Evolutionary conservation across 2,113 vertebrate genomes (phyloP).

Genomic region (Peromyscus leucopus): DNA sequence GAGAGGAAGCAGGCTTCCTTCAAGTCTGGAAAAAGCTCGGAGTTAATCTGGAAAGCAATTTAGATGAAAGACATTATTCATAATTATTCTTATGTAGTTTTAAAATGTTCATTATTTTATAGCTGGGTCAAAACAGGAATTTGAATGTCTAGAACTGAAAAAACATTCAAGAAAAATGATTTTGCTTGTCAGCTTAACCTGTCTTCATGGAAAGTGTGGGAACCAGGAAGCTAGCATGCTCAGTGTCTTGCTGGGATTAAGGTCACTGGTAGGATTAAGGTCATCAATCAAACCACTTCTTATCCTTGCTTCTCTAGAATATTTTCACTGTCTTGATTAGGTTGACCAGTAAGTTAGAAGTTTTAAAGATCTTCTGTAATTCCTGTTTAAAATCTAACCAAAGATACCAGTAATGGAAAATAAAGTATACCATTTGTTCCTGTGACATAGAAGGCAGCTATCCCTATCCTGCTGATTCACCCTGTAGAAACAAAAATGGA

Average conservation of each 20-base stretch:
- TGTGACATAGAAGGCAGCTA: background rate
- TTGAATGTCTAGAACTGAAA: constrained; percentile 39
- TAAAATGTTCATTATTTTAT: constrained; percentile 18
- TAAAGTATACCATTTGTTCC: background rate
- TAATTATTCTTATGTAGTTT: constrained; percentile 15
- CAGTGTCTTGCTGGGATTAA: background rate
- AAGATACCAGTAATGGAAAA: background rate
- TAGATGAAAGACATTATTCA: background rate
- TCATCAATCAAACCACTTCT: background rate
- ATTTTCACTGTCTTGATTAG: background rate
- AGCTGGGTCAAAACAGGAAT: background rate
- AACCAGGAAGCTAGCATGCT: background rate
- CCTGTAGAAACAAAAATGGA: background rate
- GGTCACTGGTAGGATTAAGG: background rate
- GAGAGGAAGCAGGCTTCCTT: background rate
- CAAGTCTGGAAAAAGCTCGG: background rate
- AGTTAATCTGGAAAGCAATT: background rate
- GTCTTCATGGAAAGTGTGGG: background rate
- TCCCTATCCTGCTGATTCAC: background rate
- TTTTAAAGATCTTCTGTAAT: background rate
- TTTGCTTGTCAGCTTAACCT: background rate
- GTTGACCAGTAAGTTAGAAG: background rate
- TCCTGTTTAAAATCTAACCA: background rate
- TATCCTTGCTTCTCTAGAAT: background rate
- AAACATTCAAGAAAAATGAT: background rate